phyloP scores from a whole-genome alignment of 2,113 vertebrate species.

The Pycnonotus jocosus region DNA sequence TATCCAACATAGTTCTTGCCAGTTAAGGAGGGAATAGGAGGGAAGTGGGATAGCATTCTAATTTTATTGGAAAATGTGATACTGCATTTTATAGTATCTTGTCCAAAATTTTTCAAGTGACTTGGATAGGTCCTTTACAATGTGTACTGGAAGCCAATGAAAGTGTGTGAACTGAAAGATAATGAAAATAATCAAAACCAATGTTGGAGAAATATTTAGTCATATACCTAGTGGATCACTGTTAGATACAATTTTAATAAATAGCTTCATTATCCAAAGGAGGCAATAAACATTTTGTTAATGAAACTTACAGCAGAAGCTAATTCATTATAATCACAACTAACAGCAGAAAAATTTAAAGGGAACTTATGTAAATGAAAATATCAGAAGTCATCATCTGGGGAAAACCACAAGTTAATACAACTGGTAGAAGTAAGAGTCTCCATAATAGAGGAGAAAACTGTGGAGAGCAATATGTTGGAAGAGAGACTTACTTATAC shows the following conservation, averaged over 20 bases:
- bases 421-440: neutral
- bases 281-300: conserved; percentile 11
- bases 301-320: neutral
- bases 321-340: neutral
- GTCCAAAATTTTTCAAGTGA: neutral
- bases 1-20: neutral
- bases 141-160: neutral
- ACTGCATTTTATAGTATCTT: neutral
- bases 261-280: conserved; percentile 13
- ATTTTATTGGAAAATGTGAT: neutral
- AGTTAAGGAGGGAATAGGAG: neutral
- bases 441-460: neutral
- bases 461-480: neutral
- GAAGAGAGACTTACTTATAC: neutral
- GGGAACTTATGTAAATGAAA: neutral
- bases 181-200: neutral
- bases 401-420: neutral
- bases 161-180: neutral
- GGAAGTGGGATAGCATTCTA: neutral
- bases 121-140: neutral
- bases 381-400: neutral
- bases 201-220: neutral
- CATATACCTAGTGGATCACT: neutral
- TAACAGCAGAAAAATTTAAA: neutral
- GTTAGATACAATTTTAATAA: conserved; percentile 2